Evolutionary conservation across 2,113 vertebrate species (phyloP), one percentile per base, ranked within the genome.

Genomic region (Hemichromis elongatus): DNA sequence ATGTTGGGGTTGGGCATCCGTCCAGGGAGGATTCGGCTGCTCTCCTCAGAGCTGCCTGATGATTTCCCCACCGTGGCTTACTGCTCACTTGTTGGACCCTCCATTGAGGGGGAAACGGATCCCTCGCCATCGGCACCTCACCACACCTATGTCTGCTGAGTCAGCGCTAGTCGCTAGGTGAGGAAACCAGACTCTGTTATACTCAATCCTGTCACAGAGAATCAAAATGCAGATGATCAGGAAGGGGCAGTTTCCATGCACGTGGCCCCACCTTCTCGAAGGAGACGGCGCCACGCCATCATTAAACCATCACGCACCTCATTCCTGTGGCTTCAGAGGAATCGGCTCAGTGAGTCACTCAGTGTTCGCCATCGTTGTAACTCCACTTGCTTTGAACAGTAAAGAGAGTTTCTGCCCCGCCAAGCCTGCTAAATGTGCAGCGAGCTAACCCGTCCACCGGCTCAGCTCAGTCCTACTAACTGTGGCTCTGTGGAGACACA

Each of bases 51-150:
- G 53, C 53, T 55, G 11, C 53, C 53, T 55, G 21, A 55, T 2
- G 1, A 21, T 55, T 55, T 55, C 24, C 53, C 11, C 3, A 24
- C 16, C 0, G 2, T 59, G 0, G 16, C 28, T 33, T 59, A 28
- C 56, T 59, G 0, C 56, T 59, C 56, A 10, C 16, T 59, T 59
- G 56, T 19, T 59, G 28, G 16, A 59, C 33, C 56, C 56, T 16
- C 55, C 55, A 56, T 56, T 56, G 12, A 28, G 24, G 55, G 24
- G 24, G 55, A 56, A 24, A 56, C 7, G 2, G 55, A 12, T 56
- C 55, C 55, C 24, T 56, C 4, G 7, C 55, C 26, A 57, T 30
- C 55, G 28, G 26, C 55, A 57, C 28, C 55, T 24, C 55, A 57
- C 26, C 55, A 57, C 26, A 57, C 30, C 55, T 30, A 10, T 1